Base-by-base conservation (phyloP, 2,113 vertebrate species). In the Toxotes jaculatrix region DNA sequence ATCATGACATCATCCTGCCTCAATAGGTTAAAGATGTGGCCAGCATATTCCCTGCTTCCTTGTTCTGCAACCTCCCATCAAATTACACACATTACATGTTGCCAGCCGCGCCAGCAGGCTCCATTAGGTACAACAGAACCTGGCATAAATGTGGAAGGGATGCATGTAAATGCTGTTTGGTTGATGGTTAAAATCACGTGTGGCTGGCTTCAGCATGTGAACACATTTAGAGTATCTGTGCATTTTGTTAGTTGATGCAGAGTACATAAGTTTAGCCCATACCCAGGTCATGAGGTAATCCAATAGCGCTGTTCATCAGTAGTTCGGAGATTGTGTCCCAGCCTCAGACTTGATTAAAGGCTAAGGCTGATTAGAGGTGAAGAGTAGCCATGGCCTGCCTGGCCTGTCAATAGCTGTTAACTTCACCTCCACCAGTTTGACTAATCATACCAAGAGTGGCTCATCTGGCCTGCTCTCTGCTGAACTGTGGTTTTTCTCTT, bases 21-120 rank as follows among this genome's bases (percentile, higher is more conserved):
- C 91, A 94, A 96, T 95, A 93, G 93, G 94, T 96, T 96, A 96
- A 96, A 96, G 95, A 96, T 96, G 95, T 96, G 93, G 93, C 93
- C 93, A 93, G 94, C 93, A 94, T 93, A 93, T 92, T 91, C 94
- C 85, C 84, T 59, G 68, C 88, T 93, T 92, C 90, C 91, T 91
- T 86, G 84, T 87, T 91, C 82, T 91, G 90, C 88, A 89, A 85
- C 87, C 89, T 84, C 80, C 88, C 89, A 87, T 91, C 92, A 94
- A 94, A 95, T 95, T 94, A 92, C 91, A 90, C 90, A 92, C 86
- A 91, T 93, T 93, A 90, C 88, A 91, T 65, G 85, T 89, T 90
- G 83, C 89, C 91, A 82, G 86, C 72, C 79, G 45, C 80, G 59
- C 76, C 74, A 85, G 78, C 70, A 84, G 75, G 85, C 87, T 69